Conservation (phyloP, 2,888 invertebrate species). For the Tipula helvola region DNA sequence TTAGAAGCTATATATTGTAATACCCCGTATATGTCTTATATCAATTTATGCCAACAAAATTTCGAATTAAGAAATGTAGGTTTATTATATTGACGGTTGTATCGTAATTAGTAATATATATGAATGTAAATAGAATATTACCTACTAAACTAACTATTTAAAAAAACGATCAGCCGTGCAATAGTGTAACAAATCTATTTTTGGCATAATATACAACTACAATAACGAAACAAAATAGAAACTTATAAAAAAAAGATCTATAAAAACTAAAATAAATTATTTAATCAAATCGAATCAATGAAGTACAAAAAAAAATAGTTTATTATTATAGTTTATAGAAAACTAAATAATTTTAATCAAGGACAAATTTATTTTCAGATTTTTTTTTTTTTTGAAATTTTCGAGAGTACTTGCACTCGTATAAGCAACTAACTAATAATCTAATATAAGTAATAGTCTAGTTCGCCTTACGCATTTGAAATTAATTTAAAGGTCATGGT, state of each 20-base stretch:
- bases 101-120: not conserved
- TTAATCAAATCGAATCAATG: not conserved
- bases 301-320: not conserved
- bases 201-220: not conserved
- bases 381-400: not conserved
- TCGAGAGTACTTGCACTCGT: not conserved
- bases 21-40: not conserved
- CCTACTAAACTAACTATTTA: not conserved
- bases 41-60: not conserved
- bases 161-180: not conserved
- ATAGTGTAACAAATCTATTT: not conserved
- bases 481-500: not conserved
- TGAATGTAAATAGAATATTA: not conserved
- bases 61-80: not conserved
- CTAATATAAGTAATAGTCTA: not conserved
- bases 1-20: not conserved
- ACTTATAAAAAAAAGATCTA: not conserved
- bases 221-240: not conserved
- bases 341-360: not conserved
- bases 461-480: not conserved
- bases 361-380: not conserved
- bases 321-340: not conserved
- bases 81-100: too few species aligned
- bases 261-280: not conserved
- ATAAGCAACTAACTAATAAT: too few species aligned